Percentiles rank a stretch among this genome's conserved stretches.
Evolutionary conservation across 2,888 invertebrate species (phyloP).

Genomic region (Dasysyrphus albostriatus): DNA sequence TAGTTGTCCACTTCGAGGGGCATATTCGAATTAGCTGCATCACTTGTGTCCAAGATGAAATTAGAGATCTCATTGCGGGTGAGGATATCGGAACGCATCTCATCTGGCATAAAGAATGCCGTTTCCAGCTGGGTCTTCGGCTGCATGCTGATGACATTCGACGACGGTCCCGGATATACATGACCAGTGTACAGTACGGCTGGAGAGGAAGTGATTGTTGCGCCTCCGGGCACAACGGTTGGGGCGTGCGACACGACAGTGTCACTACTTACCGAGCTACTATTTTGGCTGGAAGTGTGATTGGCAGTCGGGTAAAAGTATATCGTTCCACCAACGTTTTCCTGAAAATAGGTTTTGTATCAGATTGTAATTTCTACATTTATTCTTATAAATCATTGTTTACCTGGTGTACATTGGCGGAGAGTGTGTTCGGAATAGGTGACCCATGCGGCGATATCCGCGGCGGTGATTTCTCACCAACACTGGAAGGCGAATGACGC

Average conservation of each 20-base stretch:
- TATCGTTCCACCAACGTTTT: conserved; percentile 97
- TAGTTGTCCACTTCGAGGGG: conserved; percentile 96
- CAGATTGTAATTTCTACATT: background rate
- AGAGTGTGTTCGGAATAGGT: conserved; percentile 82
- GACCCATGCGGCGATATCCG: conserved; percentile 85
- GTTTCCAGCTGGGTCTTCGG: conserved; percentile 84
- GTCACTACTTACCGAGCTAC: conserved; percentile 81
- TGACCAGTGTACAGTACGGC: conserved; percentile 82
- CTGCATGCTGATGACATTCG: conserved; percentile 83
- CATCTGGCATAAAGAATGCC: conserved; percentile 93
- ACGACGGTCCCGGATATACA: conserved; percentile 83
- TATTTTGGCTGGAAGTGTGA: conserved; percentile 83
- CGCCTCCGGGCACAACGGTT: conserved; percentile 77
- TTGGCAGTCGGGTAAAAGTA: conserved; percentile 93
- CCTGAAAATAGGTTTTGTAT: conserved; percentile 84
- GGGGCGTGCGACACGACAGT: conserved; percentile 80
- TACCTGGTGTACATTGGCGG: conserved; percentile 83
- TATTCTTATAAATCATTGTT: conserved; percentile 6
- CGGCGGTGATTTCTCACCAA: conserved; percentile 84
- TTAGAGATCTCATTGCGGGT: conserved; percentile 84
- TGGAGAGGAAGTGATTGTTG: conserved; percentile 80
- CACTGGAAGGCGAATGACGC: conserved; percentile 81
- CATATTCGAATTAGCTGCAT: conserved; percentile 86
- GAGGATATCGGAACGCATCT: conserved; percentile 86
- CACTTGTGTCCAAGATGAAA: conserved; percentile 89